Conservation (phyloP, 35 echinoderm and acorn worm genomes). For the Ophiothrix spiculata region DNA sequence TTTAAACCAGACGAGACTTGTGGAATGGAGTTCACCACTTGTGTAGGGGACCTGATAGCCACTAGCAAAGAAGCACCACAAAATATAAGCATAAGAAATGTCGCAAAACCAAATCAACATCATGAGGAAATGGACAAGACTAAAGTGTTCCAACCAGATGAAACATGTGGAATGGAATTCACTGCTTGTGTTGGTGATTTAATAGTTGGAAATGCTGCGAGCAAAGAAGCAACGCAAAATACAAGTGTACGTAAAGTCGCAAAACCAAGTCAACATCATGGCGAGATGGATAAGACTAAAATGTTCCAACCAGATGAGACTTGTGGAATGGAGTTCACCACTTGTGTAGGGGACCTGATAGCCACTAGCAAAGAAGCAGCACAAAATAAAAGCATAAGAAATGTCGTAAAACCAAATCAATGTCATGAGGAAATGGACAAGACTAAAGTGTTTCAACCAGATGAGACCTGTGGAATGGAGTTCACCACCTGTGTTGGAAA, state of each 20-base stretch:
- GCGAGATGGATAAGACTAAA: conserved; percentile 11
- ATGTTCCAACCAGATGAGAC: conserved; percentile 34
- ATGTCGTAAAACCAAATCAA: background rate
- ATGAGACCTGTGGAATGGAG: no score
- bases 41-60: no score
- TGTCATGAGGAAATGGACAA: background rate
- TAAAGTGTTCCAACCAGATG: conserved; percentile 15
- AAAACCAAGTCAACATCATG: no score
- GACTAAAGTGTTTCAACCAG: conserved; percentile 20
- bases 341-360: conserved; percentile 24
- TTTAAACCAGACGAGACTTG: conserved; percentile 25
- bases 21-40: conserved; percentile 48
- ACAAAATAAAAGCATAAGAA: background rate
- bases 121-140: conserved; percentile 24
- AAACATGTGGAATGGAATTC: conserved; percentile 31
- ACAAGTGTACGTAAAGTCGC: background rate
- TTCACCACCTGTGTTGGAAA: no score
- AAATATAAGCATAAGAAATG: no score
- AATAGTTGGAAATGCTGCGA: background rate
- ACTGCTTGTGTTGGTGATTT: conserved; percentile 29
- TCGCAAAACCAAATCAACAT: no score
- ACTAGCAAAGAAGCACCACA: no score
- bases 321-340: conserved; percentile 46
- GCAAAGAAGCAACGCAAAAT: background rate
- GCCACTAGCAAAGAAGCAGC: background rate